Evolutionary conservation across 2,113 vertebrate species (phyloP).

Genomic region (Pelodiscus sinensis): DNA sequence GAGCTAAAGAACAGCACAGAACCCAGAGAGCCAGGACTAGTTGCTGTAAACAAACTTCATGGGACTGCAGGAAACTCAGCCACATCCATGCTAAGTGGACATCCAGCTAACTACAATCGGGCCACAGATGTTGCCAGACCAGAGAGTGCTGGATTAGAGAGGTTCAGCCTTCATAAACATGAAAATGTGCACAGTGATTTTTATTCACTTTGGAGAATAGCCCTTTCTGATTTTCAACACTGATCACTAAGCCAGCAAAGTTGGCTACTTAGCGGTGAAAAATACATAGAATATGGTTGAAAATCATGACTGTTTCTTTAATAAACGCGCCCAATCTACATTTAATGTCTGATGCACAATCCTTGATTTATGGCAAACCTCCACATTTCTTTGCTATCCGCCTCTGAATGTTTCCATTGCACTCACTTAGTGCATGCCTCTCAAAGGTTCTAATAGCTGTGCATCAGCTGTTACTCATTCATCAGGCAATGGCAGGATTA

Average conservation of each 20-base stretch:
- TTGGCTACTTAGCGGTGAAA: constrained; percentile 10
- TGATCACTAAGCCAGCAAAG: background rate
- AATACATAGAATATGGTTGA: constrained; percentile 23
- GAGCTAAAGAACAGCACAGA: no score
- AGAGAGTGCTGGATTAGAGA: no score
- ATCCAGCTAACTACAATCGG: no score
- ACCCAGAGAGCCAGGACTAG: no score
- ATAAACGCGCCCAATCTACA: constrained; percentile 17
- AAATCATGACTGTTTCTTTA: constrained; percentile 41
- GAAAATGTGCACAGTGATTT: background rate
- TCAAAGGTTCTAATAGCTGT: background rate
- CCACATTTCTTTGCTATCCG: background rate
- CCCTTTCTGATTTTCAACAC: background rate
- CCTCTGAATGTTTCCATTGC: constrained; percentile 16
- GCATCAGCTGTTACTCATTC: background rate
- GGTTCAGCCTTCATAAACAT: background rate
- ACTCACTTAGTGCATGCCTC: background rate
- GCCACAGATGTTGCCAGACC: no score
- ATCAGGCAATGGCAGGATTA: constrained; percentile 5
- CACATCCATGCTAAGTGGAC: no score
- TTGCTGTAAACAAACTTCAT: no score
- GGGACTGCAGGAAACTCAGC: no score
- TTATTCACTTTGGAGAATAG: background rate
- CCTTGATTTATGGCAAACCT: background rate
- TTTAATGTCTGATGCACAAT: background rate